Base-by-base conservation (phyloP, 2,797 vertebrate species). In the Toxotes lorentzi region DNA sequence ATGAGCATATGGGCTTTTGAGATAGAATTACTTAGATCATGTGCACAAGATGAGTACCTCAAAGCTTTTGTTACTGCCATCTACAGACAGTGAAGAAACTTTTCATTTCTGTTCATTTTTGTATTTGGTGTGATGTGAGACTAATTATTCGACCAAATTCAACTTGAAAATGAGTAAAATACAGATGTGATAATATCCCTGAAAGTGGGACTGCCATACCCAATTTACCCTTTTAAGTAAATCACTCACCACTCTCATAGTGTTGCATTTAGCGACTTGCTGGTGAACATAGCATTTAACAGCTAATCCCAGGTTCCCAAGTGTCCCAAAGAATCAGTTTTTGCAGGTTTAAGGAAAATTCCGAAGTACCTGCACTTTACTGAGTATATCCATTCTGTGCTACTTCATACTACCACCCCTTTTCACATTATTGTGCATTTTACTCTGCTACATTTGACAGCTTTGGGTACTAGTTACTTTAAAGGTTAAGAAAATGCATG, bases 21-120 rank as follows among this genome's bases (percentile, higher is more conserved):
- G 89, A 73, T 92, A 69, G 81, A 86, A 88, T 93, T 89, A 92
- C 91, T 81, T 1, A 71, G 81, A 88, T 88, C 86, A 70, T 87
- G 76, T 87, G 85, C 70, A 60, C 65, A 45, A 30, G 59, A 76
- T 68, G 65, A 88, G 64, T 45, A 43, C 34, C 38, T 47, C 16
- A 3, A 21, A 57, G 59, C 62, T 90, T 85, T 76, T 57, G 69
- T 86, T 72, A 16, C 66, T 51, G 38, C 30, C 38, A 38, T 62
- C 40, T 2, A 12, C 17, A 50, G 1, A 43, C 17, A 45, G 2
- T 9, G 7, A 21, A 2, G 4, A 19, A 2, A 40, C 32, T 64
- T 58, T 24, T 16, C 1, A 14, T 24, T 17, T 16, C 6, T 21
- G 7, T 45, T n/a, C 11, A 7, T 73, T n/a, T 38, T 51, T 5